A percentile compares a stretch with the other conserved stretches of the same genome.
Conservation (phyloP, 2,797 vertebrate species). For the Syngnathus acus region DNA sequence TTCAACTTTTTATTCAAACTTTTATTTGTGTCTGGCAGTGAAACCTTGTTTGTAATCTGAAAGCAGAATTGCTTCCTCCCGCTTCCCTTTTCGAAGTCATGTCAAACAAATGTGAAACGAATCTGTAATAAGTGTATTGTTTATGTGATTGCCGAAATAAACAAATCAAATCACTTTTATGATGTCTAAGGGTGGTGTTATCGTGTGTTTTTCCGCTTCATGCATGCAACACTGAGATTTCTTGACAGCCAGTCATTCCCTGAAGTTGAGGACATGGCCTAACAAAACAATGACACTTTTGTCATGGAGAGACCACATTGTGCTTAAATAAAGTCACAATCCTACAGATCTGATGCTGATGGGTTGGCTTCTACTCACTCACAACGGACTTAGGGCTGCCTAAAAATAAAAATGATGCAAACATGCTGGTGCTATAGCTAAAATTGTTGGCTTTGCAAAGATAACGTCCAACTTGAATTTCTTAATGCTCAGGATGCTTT, state of each 20-base stretch:
- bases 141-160: no score
- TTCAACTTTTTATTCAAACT: no score
- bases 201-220: background rate
- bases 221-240: background rate
- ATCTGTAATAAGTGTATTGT: no score
- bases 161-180: background rate
- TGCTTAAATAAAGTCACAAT: background rate
- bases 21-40: no score
- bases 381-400: background rate
- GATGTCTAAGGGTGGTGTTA: background rate
- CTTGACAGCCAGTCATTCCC: background rate
- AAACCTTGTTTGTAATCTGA: no score
- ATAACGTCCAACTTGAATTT: background rate
- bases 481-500: background rate
- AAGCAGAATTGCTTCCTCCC: no score
- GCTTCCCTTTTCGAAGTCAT: no score
- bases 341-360: background rate
- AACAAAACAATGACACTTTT: background rate
- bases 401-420: background rate
- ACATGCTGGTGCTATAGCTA: background rate
- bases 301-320: background rate
- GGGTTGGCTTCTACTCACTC: background rate
- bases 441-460: background rate
- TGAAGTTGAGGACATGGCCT: background rate
- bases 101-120: no score